Evolutionary conservation across 2,797 vertebrate genomes (phyloP), one percentile per base, ranked within the genome.

Genomic region (Rhinoraja longicauda): DNA sequence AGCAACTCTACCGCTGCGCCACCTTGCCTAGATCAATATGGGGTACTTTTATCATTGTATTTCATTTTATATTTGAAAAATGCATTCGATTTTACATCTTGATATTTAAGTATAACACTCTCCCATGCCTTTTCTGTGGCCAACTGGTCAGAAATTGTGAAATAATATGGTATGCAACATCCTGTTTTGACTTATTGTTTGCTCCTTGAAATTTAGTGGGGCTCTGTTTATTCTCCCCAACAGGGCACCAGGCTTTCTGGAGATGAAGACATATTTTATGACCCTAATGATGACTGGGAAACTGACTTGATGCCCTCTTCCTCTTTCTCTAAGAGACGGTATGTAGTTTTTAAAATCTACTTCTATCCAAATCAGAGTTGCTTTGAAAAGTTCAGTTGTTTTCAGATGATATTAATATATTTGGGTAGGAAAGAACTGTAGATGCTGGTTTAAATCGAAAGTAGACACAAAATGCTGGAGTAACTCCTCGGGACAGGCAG

Each of bases 221-320:
- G 32, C 3, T 36, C 15, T 19, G 59, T 13, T 88, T 88, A 67
- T 88, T 94, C 93, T 93, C 64, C 73, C 92, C 93, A 94, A 95
- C 94, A 99, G 99, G 97, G 95, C 94, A 96, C 97, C 93, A 93
- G 95, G 67, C 93, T 94, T 94, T 95, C 94, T 94, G 97, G 96
- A 96, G 95, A 96, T 95, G 98, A 98, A 92, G 97, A 98, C 82
- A 95, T 99, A 93, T 98, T 99, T 97, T 98, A 98, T 94, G 97
- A 97, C 94, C 98, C 98, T 88, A 96, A 96, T 95, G 98, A 99
- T 95, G 98, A 98, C 94, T 99, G 99, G 99, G 98, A 99, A 93
- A 97, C 97, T 93, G 98, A 99, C 95, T 94, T 99, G 95, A 94
- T 97, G 0, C n/a, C 21, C 59, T 72, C 96, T 88, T 97, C 97